Conservation (phyloP, 2,113 vertebrate genomes). For the Anoura caudifer region DNA sequence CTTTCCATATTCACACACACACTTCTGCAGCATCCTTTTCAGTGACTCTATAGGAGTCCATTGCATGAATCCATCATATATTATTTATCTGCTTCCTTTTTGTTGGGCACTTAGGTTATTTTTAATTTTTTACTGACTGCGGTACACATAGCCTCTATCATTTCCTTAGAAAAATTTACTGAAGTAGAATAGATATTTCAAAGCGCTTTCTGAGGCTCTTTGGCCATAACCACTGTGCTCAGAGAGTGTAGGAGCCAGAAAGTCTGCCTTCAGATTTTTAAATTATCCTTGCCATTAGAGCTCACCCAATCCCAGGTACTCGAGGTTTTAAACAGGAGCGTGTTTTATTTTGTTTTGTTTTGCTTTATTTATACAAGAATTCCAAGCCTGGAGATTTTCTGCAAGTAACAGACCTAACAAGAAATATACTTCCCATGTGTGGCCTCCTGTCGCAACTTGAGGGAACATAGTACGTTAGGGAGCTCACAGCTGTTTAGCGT, state of each 20-base stretch:
- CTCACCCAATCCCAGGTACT: background rate
- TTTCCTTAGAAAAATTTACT: background rate
- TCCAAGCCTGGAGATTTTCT: background rate
- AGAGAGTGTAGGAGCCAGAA: background rate
- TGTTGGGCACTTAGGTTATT: background rate
- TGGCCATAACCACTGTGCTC: background rate
- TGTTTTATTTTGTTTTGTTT: background rate
- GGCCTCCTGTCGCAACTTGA: background rate
- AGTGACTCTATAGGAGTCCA: background rate
- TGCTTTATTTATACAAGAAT: background rate
- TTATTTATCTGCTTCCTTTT: background rate
- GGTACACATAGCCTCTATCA: background rate
- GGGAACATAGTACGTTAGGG: background rate
- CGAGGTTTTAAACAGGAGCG: background rate
- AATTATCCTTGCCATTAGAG: background rate
- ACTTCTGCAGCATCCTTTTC: background rate
- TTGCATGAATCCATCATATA: background rate
- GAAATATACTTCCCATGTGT: background rate
- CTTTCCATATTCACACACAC: background rate
- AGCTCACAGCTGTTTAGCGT: background rate
- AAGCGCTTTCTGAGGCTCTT: background rate
- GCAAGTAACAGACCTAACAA: background rate
- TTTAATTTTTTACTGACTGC: background rate
- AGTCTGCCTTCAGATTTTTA: background rate
- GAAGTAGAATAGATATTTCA: background rate